These are phyloP conservation scores for Lycaena phlaeas DNA, from an alignment of 2,888 invertebrate species.

Conservation along the genomic window DNA sequence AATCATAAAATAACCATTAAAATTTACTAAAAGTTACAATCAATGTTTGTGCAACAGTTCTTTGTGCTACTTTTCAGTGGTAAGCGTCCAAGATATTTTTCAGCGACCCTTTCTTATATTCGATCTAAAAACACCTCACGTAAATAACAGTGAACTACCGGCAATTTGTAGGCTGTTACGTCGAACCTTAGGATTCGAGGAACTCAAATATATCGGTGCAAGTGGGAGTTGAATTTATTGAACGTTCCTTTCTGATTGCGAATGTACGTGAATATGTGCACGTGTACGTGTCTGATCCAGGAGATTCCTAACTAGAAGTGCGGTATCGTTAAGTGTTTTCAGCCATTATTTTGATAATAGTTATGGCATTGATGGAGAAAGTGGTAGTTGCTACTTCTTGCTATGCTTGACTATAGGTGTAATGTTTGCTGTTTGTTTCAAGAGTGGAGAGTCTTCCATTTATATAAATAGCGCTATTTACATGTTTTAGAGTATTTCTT, in stretches of 20 bases:
- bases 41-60: background rate
- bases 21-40: no score
- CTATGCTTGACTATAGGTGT: no score
- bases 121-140: conserved; percentile 39
- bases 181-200: conserved; percentile 29
- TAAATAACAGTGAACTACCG: conserved; percentile 40
- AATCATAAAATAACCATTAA: no score
- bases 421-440: no score
- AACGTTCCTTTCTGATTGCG: conserved; percentile 18
- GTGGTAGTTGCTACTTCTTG: no score
- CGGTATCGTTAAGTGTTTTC: background rate
- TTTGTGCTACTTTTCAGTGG: background rate
- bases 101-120: conserved; percentile 10
- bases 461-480: no score
- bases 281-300: conserved; percentile 12
- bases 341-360: background rate
- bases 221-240: conserved; percentile 33
- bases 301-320: no score
- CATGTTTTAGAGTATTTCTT: no score
- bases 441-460: no score
- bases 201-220: conserved; percentile 36
- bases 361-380: no score
- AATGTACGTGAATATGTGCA: conserved; percentile 15
- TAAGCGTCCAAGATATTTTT: conserved; percentile 11
- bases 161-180: conserved; percentile 46